phyloP scores from a whole-genome alignment of 2,888 invertebrate genomes.

The Epinotia demarniana region DNA sequence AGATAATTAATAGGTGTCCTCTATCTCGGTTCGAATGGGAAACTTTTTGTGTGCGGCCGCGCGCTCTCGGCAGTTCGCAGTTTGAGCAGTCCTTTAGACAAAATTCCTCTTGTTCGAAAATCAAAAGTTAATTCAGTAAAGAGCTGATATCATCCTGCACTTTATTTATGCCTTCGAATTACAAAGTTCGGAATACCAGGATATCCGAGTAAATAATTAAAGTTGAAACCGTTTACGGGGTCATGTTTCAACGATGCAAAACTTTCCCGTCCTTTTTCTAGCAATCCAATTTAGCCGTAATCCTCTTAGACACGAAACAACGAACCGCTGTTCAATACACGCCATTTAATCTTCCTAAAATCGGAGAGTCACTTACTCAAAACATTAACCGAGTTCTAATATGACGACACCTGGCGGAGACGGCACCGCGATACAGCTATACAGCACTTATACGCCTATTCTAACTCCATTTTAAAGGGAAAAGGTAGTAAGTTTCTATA shows the following conservation, averaged over 20 bases:
- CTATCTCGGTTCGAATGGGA: slow-evolving; percentile 18
- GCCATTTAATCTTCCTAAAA: slow-evolving; percentile 48
- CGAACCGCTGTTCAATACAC: slow-evolving; percentile 35
- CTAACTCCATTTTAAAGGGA: neutral
- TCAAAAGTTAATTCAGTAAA: slow-evolving; percentile 36
- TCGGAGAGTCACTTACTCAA: slow-evolving; percentile 44
- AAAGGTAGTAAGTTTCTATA: slow-evolving; percentile 1
- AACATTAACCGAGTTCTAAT: slow-evolving; percentile 44
- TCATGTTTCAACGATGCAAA: slow-evolving; percentile 27
- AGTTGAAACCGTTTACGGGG: slow-evolving; percentile 23
- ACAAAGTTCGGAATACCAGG: slow-evolving; percentile 21
- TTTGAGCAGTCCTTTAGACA: slow-evolving; percentile 36
- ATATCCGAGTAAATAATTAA: slow-evolving; percentile 28
- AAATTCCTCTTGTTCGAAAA: slow-evolving; percentile 25
- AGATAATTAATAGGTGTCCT: slow-evolving; percentile 21
- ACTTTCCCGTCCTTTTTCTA: slow-evolving; percentile 28
- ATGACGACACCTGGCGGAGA: slow-evolving; percentile 49
- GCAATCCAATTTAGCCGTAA: slow-evolving; percentile 40
- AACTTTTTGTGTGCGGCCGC: slow-evolving; percentile 28
- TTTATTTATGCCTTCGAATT: slow-evolving; percentile 27
- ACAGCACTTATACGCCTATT: slow-evolving; percentile 14
- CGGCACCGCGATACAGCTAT: slow-evolving; percentile 45
- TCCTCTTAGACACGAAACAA: slow-evolving; percentile 44
- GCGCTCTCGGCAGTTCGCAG: slow-evolving; percentile 16
- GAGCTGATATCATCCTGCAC: slow-evolving; percentile 33